A percentile compares a stretch with the other conserved stretches of the same genome.
Conservation (phyloP, 2,888 invertebrate genomes). For the Pterobdella sp. region DNA sequence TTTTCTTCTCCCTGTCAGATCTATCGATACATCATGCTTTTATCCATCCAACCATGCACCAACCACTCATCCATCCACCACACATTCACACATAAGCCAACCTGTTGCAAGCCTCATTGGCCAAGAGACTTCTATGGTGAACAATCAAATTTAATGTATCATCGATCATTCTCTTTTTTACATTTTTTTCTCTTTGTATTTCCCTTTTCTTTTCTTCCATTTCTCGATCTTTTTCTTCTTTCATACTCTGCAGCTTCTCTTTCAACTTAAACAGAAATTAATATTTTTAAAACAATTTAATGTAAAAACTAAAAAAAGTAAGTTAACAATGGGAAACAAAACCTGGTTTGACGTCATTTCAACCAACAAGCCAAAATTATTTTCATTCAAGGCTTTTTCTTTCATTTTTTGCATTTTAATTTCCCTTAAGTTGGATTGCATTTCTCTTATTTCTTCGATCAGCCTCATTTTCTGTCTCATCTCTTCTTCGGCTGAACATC, state of each 20-base stretch:
- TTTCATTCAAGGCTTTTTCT: background rate
- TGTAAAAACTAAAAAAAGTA: background rate
- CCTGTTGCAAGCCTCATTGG: background rate
- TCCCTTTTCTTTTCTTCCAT: slow-evolving; percentile 7
- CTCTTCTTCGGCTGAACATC: background rate
- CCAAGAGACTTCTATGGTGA: background rate
- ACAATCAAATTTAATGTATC: background rate
- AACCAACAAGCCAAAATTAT: background rate
- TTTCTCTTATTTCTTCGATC: background rate
- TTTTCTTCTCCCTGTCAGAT: background rate
- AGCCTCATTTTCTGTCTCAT: background rate
- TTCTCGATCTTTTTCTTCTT: background rate
- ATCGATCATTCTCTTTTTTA: background rate
- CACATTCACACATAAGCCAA: no score
- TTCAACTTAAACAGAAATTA: background rate
- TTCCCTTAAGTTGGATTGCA: background rate
- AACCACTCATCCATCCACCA: slow-evolving; percentile 4
- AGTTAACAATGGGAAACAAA: background rate
- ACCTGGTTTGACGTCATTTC: background rate
- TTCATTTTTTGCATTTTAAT: background rate
- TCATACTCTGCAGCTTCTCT: background rate
- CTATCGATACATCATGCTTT: background rate
- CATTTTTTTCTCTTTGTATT: background rate
- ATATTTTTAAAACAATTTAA: background rate
- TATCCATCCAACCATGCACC: background rate